Base-by-base conservation (phyloP, 2,113 vertebrate genomes). In the Corythaixoides concolor region DNA sequence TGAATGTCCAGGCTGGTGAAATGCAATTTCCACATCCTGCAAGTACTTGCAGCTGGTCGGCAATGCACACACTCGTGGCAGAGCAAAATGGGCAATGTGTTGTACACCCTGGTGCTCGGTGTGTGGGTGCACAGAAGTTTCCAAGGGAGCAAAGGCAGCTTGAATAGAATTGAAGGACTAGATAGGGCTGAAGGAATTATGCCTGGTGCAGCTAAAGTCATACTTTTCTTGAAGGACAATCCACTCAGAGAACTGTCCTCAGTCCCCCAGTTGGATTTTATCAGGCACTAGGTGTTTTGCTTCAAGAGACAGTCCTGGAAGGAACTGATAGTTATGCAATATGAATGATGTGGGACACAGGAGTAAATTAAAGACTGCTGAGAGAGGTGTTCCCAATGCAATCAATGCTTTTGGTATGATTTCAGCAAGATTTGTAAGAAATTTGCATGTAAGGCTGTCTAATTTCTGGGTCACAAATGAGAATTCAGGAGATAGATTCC, bases 271-370 rank as follows among this genome's bases (percentile, higher is more conserved):
- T 16, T 41, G 49, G 35, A 13, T 68, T 82, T 75, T 53, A 16
- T 52, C 18, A 60, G 43, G 27, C 9, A 33, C 11, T 19, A 74
- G 12, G 26, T 58, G 20, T 58, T 80, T 73, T 72, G 20, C 21
- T 74, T 32, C 43, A 74, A 50, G 35, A 66, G 20, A 26, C 33
- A 66, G 17, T 10, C 15, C 60, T 52, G 35, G 67, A 72, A 18
- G 23, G 12, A 79, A 32, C 0, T 0, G 41, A 14, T 30, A 22
- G 8, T 43, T 80, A 24, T 33, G 58, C 20, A 43, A 0, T 10
- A 7, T 39, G 27, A 17, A 56, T 60, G 50, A 35, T 41, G 39
- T 22, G 20, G 28, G 35, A 88, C 68, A 41, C 3, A 37, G 28
- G 9, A 88, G 6, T 58, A 86, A 69, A 60, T 41, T 13, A 60